Evolutionary conservation across 2,888 invertebrate genomes (phyloP).

Genomic region (Tinea pellionella): DNA sequence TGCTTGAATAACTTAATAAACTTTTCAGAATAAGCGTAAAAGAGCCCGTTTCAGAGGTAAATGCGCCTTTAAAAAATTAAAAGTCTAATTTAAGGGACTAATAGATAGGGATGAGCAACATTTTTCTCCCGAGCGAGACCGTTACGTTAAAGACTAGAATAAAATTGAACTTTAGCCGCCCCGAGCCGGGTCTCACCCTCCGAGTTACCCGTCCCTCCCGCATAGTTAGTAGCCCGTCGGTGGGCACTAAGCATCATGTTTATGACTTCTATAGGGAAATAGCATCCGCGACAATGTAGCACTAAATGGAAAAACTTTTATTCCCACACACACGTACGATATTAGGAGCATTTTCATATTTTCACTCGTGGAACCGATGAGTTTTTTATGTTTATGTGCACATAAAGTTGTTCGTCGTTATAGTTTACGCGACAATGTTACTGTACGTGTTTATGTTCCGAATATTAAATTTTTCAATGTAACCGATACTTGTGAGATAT

Average conservation of each 20-base stretch:
- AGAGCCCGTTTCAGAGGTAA: constrained; percentile 22
- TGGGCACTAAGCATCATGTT: constrained; percentile 42
- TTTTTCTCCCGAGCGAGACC: constrained; percentile 24
- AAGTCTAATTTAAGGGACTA: constrained; percentile 42
- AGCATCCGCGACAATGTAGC: constrained; percentile 41
- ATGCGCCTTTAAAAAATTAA: constrained; percentile 39
- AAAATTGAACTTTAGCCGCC: constrained; percentile 42
- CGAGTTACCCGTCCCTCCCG: constrained; percentile 15
- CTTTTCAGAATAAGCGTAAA: background rate
- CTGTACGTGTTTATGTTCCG: constrained; percentile 45
- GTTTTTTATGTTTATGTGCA: constrained; percentile 63
- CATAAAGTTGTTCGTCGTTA: constrained; percentile 54
- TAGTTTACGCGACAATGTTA: constrained; percentile 53
- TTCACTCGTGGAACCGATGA: constrained; percentile 43
- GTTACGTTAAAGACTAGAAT: constrained; percentile 26
- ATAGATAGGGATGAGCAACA: constrained; percentile 43
- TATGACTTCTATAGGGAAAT: constrained; percentile 68
- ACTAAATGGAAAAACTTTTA: constrained; percentile 63
- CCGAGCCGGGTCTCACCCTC: constrained; percentile 16
- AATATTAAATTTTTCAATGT: constrained; percentile 50
- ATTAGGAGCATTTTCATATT: constrained; percentile 58
- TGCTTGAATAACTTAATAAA: background rate
- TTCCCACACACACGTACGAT: constrained; percentile 37
- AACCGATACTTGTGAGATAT: constrained; percentile 29
- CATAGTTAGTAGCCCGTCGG: constrained; percentile 7